These are phyloP conservation scores for Metallyticus violacea DNA, from an alignment of 2,888 invertebrate genomes.

Conservation along the genomic window DNA sequence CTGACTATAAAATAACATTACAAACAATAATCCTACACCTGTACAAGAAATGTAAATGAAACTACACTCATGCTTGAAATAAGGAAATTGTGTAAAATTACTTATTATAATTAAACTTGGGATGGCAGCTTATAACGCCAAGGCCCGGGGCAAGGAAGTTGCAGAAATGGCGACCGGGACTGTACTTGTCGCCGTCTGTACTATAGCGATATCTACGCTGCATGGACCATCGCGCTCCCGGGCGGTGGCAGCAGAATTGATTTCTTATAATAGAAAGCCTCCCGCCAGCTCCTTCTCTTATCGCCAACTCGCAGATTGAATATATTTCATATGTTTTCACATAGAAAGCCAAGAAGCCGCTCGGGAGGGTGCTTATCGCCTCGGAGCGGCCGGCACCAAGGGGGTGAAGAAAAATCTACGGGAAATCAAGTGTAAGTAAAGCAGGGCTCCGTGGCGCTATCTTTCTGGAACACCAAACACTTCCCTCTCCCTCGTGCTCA, in stretches of 20 bases:
- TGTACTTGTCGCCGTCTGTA: constrained; percentile 16
- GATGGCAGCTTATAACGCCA: too few relatives aligned
- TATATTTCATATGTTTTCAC: constrained; percentile 63
- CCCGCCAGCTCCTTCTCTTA: constrained; percentile 51
- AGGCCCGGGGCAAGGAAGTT: too few relatives aligned
- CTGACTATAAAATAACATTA: too few relatives aligned
- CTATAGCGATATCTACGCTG: constrained; percentile 17
- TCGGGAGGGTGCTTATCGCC: constrained; percentile 32
- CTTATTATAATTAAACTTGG: too few relatives aligned
- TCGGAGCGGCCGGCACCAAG: constrained; percentile 39
- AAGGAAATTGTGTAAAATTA: too few relatives aligned
- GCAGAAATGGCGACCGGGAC: neutral
- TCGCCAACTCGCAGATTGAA: constrained; percentile 65
- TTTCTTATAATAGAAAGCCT: constrained; percentile 43
- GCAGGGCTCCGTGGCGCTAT: constrained; percentile 28
- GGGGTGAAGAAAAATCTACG: constrained; percentile 37
- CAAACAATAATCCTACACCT: too few relatives aligned
- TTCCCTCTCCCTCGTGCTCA: constrained; percentile 4
- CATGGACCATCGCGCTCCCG: constrained; percentile 29
- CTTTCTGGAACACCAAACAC: constrained; percentile 33
- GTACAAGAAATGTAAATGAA: too few relatives aligned
- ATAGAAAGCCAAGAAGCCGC: constrained; percentile 42
- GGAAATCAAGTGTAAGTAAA: constrained; percentile 48
- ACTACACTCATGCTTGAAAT: too few relatives aligned
- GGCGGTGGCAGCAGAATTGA: constrained; percentile 37